phyloP scores from a whole-genome alignment of 2,888 invertebrate genomes.

The Embidobia sp. region DNA sequence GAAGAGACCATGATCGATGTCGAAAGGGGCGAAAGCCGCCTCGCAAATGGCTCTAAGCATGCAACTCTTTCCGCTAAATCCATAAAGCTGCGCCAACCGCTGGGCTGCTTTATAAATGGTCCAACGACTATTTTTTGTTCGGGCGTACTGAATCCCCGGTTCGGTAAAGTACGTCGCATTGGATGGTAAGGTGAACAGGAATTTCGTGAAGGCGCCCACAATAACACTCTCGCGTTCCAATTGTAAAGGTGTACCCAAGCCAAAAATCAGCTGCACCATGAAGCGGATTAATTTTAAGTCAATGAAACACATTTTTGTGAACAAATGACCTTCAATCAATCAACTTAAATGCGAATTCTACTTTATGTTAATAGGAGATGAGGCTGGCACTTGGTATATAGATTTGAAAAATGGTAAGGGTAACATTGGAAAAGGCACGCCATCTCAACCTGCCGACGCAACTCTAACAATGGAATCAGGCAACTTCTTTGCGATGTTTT shows the following conservation, averaged over 20 bases:
- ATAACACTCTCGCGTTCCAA: constrained; percentile 80
- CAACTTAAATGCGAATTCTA: no score
- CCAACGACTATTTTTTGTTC: constrained; percentile 82
- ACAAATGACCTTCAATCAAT: no score
- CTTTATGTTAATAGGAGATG: no score
- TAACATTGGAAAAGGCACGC: constrained; percentile 89
- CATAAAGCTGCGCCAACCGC: constrained; percentile 82
- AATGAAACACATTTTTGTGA: constrained; percentile 13
- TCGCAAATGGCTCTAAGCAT: constrained; percentile 90
- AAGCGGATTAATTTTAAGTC: constrained; percentile 11
- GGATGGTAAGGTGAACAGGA: constrained; percentile 78
- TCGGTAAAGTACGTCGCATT: constrained; percentile 79
- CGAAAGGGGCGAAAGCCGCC: constrained; percentile 87
- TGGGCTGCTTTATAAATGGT: constrained; percentile 86
- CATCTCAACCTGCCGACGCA: constrained; percentile 87
- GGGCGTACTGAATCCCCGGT: constrained; percentile 73
- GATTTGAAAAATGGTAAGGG: constrained; percentile 95
- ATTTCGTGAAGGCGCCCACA: constrained; percentile 80
- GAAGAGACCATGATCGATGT: constrained; percentile 87
- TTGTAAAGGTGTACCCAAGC: constrained; percentile 80
- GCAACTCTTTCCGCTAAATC: constrained; percentile 84
- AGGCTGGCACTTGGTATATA: constrained; percentile 90
- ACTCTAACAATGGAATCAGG: constrained; percentile 91
- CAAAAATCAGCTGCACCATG: constrained; percentile 78
- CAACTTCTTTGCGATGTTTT: constrained; percentile 91